Base-by-base conservation (phyloP, 2,797 vertebrate species). In the Nannoperca australis region DNA sequence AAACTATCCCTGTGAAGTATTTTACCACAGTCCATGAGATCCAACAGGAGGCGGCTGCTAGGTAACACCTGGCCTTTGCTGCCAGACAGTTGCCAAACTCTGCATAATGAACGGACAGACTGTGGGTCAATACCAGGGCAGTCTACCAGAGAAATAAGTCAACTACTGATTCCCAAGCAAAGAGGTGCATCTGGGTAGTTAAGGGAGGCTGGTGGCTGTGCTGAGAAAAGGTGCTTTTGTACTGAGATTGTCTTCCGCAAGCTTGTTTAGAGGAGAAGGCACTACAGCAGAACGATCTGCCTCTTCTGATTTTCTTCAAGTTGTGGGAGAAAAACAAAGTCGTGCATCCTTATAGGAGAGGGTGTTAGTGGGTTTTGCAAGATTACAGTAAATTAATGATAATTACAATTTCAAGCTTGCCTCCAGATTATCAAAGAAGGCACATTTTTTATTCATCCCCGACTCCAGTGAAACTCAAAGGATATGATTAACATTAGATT, bases 71-170 rank as follows among this genome's bases (percentile, higher is more conserved):
- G 42, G 30, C 53, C 65, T 36, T 50, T 11, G 47, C 40, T 42
- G 45, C 56, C 45, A 51, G 40, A 55, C 59, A 1, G 58, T 58
- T 36, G 7, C 22, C 55, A 36, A 64, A 73, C 55, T 66, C 59
- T 73, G 73, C 44, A 47, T 75, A 73, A 76, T 63, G 78, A 66
- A 65, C 20, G 2, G 45, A 69, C 17, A 1, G 7, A 4, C 38
- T 34, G 38, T 7, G 60, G 75, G 78, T 72, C 83, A 68, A 62
- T 24, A 68, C 27, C 36, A 45, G 65, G 42, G 59, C 79, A 56
- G 34, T 5, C 70, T 67, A 68, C 63, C 27, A 24, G 59, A 61
- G 68, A 67, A 27, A 30, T 4, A 58, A 53, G 54, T 59, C 44
- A 44, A 1, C 44, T 9, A 1, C 50, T 56, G 24, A 71, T 20